Base-by-base conservation (phyloP, 2,797 vertebrate genomes). In the Gastrophryne carolinensis region DNA sequence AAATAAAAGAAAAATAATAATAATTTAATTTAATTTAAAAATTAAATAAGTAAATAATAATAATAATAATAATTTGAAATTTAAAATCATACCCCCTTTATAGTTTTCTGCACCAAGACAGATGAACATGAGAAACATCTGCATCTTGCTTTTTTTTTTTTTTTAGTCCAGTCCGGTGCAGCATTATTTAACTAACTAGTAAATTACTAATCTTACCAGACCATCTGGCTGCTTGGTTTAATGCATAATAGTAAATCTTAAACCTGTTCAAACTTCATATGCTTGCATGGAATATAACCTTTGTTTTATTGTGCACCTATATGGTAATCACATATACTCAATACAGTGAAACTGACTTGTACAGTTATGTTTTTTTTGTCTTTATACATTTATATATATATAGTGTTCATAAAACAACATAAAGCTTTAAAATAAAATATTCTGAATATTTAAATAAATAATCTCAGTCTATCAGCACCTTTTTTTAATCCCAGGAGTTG, bases 381-480 rank as follows among this genome's bases (percentile, higher is more conserved):
- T 47, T 47, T 61, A 37, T 58, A 50, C 49, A 56, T 62, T 52
- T 52, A 41, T 68, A 26, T 44, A 29, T 41, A 44, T 66, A 49
- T 65, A 79, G 83, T 84, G 11, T 72, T 56, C 82, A 84, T 88
- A 11, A 35, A 60, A 60, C 30, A 60, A 60, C 52, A 52, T 56
- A 56, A 69, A 69, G 2, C 34, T 8, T 26, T 39, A 41, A 69
- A 53, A 54, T 64, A 39, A 27, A 66, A 24, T 54, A 27, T 85
- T 80, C 82, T 89, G 89, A 84, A 88, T 85, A 87, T 87, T 90
- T 85, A 80, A 88, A 89, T 89, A 92, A 92, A 91, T 89, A 90
- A 88, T 88, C 87, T 90, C 88, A 89, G 81, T 90, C 92, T 91
- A 93, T 92, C 89, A 95, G 93, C 92, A 94, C 92, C 91, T 91